Base-by-base conservation (phyloP, 2,797 vertebrate species). In the Eulemur coronatus region DNA sequence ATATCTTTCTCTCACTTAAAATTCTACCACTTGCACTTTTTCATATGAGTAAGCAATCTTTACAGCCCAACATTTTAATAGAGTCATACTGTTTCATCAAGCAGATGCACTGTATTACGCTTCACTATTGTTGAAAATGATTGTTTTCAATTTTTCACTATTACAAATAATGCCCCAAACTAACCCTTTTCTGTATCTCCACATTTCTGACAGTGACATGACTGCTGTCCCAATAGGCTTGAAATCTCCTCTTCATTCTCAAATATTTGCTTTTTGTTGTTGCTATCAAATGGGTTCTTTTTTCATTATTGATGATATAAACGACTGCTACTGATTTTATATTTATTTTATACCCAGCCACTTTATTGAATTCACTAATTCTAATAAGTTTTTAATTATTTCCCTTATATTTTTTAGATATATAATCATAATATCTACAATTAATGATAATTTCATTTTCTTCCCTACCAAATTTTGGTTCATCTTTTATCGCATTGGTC, bases 401-500 rank as follows among this genome's bases (percentile, higher is more conserved):
- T 78, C 35, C 59, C 43, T 84, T 84, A 41, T 1, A 59, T 90
- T 85, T 76, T 81, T 46, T 72, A 88, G 82, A 73, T 18, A 59
- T 28, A 79, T 52, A 61, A 75, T 72, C 17, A 76, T n/a, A 72
- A 50, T 41, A 85, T 41, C 80, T 33, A 38, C 3, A 75, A 86
- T 87, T 33, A 92, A 48, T 70, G 12, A 89, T 86, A 22, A 43
- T 41, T 80, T 78, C 69, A 55, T 75, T 78, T 96, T 94, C 65
- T 86, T 41, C 35, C 82, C 26, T 79, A 89, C 55, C 43, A 79
- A 75, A 94, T 86, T 82, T 78, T 73, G 24, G 43, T 79, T 79
- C 6, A 50, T 41, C 18, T 90, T 78, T 86, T 63, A 94, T 0
- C 50, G 20, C 5, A 33, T 5, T 57, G 48, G 75, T 57, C 80